Evolutionary conservation across 2,888 invertebrate genomes (phyloP).

Genomic region (Antheraea yamamai): DNA sequence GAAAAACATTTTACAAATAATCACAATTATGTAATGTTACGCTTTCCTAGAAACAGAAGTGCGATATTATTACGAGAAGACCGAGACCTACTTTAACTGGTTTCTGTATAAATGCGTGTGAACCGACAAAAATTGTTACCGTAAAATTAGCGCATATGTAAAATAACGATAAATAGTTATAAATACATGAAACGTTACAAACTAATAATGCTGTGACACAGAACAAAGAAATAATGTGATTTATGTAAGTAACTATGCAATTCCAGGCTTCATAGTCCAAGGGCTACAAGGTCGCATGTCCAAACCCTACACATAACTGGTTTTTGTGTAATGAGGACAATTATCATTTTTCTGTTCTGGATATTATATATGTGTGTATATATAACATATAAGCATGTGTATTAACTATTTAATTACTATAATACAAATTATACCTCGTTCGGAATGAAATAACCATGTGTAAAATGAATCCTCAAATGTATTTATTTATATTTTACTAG

Average conservation of each 20-base stretch:
- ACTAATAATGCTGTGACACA: not conserved
- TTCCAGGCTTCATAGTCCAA: too few species aligned
- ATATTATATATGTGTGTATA: too few species aligned
- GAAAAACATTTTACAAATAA: not conserved
- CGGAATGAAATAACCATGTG: too few species aligned
- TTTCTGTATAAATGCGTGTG: slow-evolving; percentile 1
- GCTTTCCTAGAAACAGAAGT: not conserved
- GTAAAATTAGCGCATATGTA: not conserved
- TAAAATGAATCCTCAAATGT: too few species aligned
- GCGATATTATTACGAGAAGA: slow-evolving; percentile 4
- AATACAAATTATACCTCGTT: too few species aligned
- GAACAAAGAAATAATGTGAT: not conserved
- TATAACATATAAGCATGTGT: too few species aligned
- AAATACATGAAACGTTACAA: not conserved
- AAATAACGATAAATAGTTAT: not conserved
- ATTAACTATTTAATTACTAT: too few species aligned
- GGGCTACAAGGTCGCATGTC: too few species aligned
- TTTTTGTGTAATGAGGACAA: too few species aligned
- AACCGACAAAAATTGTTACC: not conserved
- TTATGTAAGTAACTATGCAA: not conserved
- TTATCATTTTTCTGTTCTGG: too few species aligned
- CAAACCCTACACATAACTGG: too few species aligned
- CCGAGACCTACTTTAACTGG: slow-evolving; percentile 8
- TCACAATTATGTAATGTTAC: not conserved
- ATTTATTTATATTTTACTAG: too few species aligned